Conservation (phyloP, 2,797 vertebrate genomes). For the Gymnopithys bicolor region DNA sequence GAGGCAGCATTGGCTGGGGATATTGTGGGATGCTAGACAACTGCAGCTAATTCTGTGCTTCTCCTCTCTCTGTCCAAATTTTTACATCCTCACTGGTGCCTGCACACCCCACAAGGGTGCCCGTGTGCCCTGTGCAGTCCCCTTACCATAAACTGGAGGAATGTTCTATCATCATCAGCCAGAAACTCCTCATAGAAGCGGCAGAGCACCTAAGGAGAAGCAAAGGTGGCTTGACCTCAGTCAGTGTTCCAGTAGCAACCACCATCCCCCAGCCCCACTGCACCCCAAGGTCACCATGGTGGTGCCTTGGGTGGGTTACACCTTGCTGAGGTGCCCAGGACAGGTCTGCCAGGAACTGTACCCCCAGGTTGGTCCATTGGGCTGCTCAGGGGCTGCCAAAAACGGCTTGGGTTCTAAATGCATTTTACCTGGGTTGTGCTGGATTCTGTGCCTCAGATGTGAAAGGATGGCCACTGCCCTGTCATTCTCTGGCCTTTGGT, state of each 20-base stretch:
- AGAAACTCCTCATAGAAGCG: slow-evolving; percentile 73
- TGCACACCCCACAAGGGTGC: fast-evolving
- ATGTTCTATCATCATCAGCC: slow-evolving; percentile 64
- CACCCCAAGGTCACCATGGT: not conserved
- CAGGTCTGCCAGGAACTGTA: not conserved
- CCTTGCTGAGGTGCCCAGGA: not conserved
- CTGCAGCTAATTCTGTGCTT: not conserved
- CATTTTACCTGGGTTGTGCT: not conserved
- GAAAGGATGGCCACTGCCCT: not conserved
- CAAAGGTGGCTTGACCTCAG: not conserved
- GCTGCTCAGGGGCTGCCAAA: not conserved
- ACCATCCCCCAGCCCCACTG: fast-evolving
- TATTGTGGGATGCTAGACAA: fast-evolving
- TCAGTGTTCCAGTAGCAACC: not conserved
- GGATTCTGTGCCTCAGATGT: not conserved
- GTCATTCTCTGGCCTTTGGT: not conserved
- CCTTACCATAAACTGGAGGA: slow-evolving; percentile 76
- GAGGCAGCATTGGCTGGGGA: fast-evolving
- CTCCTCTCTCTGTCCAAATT: not conserved
- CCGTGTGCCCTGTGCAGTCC: fast-evolving
- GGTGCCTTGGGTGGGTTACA: not conserved
- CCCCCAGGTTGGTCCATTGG: not conserved
- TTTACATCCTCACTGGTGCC: not conserved
- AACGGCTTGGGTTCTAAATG: not conserved
- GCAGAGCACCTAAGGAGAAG: slow-evolving; percentile 70